phyloP scores from a whole-genome alignment of 2,113 vertebrate genomes.

The Limanda limanda region DNA sequence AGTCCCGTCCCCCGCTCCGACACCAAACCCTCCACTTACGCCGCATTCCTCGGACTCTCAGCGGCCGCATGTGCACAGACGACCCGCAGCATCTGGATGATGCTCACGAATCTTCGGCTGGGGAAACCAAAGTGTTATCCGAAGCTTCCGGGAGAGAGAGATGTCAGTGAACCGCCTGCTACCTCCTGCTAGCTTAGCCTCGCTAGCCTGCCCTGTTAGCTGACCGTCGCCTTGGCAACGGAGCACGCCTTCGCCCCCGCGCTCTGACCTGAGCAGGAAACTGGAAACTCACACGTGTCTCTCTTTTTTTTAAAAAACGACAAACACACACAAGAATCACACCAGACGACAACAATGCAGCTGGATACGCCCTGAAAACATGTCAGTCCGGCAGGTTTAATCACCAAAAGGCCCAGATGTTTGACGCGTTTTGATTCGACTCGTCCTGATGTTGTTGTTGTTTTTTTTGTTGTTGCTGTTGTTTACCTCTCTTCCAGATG shows the following conservation, averaged over 20 bases:
- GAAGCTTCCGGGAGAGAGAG: background rate
- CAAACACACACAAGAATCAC: background rate
- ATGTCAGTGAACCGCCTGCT: background rate
- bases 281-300: slow-evolving; percentile 42
- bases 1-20: slow-evolving; percentile 1
- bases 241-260: slow-evolving; percentile 82
- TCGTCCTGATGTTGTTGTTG: too few species aligned
- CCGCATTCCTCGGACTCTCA: slow-evolving; percentile 62
- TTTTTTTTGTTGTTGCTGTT: too few species aligned
- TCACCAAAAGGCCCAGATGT: slow-evolving; percentile 30
- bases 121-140: background rate
- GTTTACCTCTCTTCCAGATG: slow-evolving; percentile 75
- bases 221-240: slow-evolving; percentile 83
- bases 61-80: slow-evolving; percentile 21
- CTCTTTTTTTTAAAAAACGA: background rate
- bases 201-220: slow-evolving; percentile 72
- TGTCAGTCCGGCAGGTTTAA: slow-evolving; percentile 14
- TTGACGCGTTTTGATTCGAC: background rate
- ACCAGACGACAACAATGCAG: background rate
- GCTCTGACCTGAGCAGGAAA: slow-evolving; percentile 77
- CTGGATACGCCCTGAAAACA: background rate
- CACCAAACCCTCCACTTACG: slow-evolving; percentile 63
- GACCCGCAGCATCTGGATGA: slow-evolving; percentile 30
- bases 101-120: slow-evolving; percentile 23
- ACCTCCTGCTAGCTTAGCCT: slow-evolving; percentile 51